phyloP scores from a whole-genome alignment of 2,888 invertebrate genomes.

The Electrophaes corylata region DNA sequence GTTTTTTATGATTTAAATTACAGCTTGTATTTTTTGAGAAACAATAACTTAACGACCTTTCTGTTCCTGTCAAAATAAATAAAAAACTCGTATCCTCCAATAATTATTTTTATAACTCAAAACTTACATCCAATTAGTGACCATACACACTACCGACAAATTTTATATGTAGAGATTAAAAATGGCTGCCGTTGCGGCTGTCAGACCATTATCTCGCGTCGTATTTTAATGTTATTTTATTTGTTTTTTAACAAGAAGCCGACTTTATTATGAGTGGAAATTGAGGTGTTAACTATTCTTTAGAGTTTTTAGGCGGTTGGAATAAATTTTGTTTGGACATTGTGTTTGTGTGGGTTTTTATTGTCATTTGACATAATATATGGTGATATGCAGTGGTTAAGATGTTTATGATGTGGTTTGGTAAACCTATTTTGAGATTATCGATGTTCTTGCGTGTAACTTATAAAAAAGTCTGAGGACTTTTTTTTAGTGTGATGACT shows the following conservation, averaged over 20 bases:
- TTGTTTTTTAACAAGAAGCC: conserved; percentile 56
- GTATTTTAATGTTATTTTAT: conserved; percentile 66
- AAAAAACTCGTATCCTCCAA: not conserved
- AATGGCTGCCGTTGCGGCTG: conserved; percentile 52
- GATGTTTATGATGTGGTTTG: conserved; percentile 1
- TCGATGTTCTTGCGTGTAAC: not conserved
- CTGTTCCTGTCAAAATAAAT: not conserved
- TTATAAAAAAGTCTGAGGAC: not conserved
- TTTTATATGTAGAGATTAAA: conserved; percentile 58
- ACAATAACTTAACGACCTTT: not conserved
- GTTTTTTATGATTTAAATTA: too few species aligned
- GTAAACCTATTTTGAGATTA: not conserved
- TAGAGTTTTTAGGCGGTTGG: conserved; percentile 18
- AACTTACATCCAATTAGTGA: conserved; percentile 53
- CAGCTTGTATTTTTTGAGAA: not conserved
- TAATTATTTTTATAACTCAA: conserved; percentile 33
- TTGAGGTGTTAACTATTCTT: conserved; percentile 57
- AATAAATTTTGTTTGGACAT: conserved; percentile 10
- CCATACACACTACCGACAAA: conserved; percentile 48
- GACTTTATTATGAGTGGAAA: conserved; percentile 59
- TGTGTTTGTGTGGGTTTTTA: conserved; percentile 14
- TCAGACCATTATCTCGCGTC: conserved; percentile 58
- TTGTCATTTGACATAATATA: conserved; percentile 15
- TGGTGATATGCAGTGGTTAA: conserved; percentile 3
- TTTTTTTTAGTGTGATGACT: too few species aligned